Evolutionary conservation across 2,113 vertebrate genomes (phyloP).

Genomic region (Pygoscelis adeliae): DNA sequence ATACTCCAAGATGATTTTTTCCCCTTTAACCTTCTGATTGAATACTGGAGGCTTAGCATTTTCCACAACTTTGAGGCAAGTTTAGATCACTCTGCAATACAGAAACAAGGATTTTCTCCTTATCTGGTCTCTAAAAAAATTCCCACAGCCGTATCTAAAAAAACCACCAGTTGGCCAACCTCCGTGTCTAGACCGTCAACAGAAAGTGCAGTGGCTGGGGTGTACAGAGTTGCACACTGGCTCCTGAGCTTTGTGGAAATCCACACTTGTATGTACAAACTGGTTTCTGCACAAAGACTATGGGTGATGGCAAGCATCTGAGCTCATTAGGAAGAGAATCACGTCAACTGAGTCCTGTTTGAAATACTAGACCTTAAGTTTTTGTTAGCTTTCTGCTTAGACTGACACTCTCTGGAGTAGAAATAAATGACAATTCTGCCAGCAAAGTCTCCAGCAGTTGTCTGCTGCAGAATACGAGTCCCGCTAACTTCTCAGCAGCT

Average conservation of each 20-base stretch:
- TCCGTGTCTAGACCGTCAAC: not conserved
- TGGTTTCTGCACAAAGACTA: not conserved
- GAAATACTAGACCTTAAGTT: not conserved
- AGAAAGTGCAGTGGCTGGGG: not conserved
- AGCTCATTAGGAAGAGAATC: not conserved
- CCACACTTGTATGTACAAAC: too few species aligned
- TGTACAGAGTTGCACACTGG: not conserved
- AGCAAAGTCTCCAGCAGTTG: not conserved
- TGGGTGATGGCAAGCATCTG: not conserved
- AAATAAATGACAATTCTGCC: not conserved
- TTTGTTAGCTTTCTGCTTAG: not conserved
- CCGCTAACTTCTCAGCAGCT: not conserved
- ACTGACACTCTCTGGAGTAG: not conserved
- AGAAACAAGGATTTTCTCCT: not conserved
- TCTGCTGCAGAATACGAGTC: not conserved
- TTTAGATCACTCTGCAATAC: not conserved
- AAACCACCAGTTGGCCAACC: not conserved
- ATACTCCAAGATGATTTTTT: not conserved
- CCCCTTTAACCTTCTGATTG: not conserved
- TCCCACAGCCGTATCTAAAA: not conserved
- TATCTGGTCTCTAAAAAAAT: not conserved
- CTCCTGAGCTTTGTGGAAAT: not conserved
- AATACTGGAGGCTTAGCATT: not conserved
- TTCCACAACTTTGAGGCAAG: not conserved
- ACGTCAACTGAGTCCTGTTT: fast-evolving